Percentiles rank a stretch among this genome's conserved stretches.
Conservation (phyloP, 2,797 vertebrate species). For the Spatula clypeata region DNA sequence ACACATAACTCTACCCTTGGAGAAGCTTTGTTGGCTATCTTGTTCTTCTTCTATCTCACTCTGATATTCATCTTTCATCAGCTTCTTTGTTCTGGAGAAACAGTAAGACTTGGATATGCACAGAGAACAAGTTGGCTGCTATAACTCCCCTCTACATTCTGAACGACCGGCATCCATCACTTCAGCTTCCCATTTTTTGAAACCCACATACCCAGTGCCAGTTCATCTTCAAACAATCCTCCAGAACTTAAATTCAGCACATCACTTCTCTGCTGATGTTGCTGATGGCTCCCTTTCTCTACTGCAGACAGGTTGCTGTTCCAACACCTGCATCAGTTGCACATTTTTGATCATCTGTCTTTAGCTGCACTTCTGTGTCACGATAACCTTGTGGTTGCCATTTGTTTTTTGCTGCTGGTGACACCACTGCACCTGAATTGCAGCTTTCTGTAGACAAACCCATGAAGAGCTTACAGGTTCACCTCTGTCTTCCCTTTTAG, state of each 20-base stretch:
- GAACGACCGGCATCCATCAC: neutral
- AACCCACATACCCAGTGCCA: neutral
- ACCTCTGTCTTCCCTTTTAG: neutral
- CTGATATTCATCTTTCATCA: neutral
- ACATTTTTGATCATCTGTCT: neutral
- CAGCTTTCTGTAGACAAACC: neutral
- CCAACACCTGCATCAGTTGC: neutral
- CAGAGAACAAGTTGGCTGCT: neutral
- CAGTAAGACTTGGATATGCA: neutral
- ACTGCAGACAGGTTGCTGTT: neutral
- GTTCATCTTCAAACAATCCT: neutral
- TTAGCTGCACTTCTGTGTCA: neutral
- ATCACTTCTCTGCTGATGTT: neutral
- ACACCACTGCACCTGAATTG: neutral
- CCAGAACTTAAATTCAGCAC: neutral
- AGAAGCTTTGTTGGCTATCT: neutral
- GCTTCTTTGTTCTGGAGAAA: neutral
- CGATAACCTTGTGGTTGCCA: neutral
- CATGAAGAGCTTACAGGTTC: neutral
- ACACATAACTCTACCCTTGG: neutral
- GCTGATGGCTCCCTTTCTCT: neutral
- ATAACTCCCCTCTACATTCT: neutral
- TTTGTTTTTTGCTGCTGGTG: neutral
- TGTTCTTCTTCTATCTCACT: neutral
- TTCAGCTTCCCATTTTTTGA: neutral